These are phyloP conservation scores for Brachionus rubens DNA, from an alignment of 1,140 invertebrate genomes.

Conservation along the genomic window DNA sequence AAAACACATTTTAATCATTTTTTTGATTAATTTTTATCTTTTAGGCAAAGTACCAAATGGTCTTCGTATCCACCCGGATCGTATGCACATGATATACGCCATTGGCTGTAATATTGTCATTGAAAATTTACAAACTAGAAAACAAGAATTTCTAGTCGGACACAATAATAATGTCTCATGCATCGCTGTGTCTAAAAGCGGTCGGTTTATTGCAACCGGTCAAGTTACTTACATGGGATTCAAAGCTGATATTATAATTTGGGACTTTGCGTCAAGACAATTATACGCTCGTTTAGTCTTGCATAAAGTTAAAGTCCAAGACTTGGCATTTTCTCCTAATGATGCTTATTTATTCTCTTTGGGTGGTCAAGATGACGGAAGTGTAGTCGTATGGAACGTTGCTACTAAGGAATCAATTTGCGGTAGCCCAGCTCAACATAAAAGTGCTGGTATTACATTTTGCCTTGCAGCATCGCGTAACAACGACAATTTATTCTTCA, in stretches of 20 bases:
- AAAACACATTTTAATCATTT: too few relatives aligned
- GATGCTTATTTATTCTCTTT: constrained; percentile 77
- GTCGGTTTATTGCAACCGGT: constrained; percentile 78
- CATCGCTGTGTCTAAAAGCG: constrained; percentile 72
- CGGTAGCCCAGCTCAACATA: constrained; percentile 59
- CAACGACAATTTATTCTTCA: constrained; percentile 58
- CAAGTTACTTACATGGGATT: constrained; percentile 85
- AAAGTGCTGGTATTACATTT: constrained; percentile 58
- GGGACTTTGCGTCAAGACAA: constrained; percentile 70
- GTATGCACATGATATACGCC: constrained; percentile 73
- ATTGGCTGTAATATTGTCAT: constrained; percentile 79
- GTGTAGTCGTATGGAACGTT: constrained; percentile 61
- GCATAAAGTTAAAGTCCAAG: constrained; percentile 79
- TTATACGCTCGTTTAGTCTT: constrained; percentile 70
- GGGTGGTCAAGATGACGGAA: constrained; percentile 80
- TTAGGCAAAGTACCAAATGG: constrained; percentile 57
- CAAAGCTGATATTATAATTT: constrained; percentile 78
- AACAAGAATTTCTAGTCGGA: constrained; percentile 74
- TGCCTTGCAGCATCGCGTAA: constrained; percentile 55
- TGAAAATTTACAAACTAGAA: constrained; percentile 69
- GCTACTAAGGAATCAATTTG: constrained; percentile 57
- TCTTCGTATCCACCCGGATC: constrained; percentile 73
- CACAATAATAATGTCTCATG: constrained; percentile 79
- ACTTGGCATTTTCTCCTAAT: constrained; percentile 74
- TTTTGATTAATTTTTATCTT: too few relatives aligned